Conservation (phyloP, 2,888 invertebrate genomes). For the Coenonympha glycerion region DNA sequence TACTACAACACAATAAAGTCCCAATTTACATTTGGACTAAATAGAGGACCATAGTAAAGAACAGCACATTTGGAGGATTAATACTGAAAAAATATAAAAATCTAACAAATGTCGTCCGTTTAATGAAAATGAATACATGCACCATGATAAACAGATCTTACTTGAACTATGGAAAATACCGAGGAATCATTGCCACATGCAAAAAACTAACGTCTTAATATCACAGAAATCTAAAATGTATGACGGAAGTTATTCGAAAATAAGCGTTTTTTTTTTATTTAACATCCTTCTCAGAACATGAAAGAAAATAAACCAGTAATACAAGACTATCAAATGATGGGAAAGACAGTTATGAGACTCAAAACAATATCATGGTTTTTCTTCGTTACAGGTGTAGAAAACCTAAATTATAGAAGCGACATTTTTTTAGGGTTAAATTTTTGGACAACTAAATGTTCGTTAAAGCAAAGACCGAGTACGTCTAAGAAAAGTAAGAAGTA, state of each 20-base stretch:
- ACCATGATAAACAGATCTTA: constrained; percentile 48
- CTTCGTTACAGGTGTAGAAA: constrained; percentile 37
- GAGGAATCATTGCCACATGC: constrained; percentile 33
- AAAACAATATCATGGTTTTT: constrained; percentile 36
- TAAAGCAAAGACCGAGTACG: too few relatives aligned
- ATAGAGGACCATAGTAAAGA: neutral
- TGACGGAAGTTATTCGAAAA: constrained; percentile 33
- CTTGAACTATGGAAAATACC: constrained; percentile 42
- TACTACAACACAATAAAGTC: constrained; percentile 2
- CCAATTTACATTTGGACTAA: neutral
- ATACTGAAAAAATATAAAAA: constrained; percentile 7
- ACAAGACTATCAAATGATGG: constrained; percentile 37
- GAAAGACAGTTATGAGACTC: constrained; percentile 52
- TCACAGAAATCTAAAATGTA: constrained; percentile 31
- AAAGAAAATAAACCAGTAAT: constrained; percentile 43
- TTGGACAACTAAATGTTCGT: too few relatives aligned
- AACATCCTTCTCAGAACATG: constrained; percentile 20
- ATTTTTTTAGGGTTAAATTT: constrained; percentile 27
- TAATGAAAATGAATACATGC: constrained; percentile 54
- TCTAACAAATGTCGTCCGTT: constrained; percentile 38
- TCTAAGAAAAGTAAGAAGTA: too few relatives aligned
- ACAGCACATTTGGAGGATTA: constrained; percentile 4
- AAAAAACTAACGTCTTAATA: constrained; percentile 34
- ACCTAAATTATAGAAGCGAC: constrained; percentile 45
- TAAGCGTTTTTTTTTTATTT: constrained; percentile 29